Evolutionary conservation across 2,888 invertebrate genomes (phyloP).

Genomic region (Biston betularia): DNA sequence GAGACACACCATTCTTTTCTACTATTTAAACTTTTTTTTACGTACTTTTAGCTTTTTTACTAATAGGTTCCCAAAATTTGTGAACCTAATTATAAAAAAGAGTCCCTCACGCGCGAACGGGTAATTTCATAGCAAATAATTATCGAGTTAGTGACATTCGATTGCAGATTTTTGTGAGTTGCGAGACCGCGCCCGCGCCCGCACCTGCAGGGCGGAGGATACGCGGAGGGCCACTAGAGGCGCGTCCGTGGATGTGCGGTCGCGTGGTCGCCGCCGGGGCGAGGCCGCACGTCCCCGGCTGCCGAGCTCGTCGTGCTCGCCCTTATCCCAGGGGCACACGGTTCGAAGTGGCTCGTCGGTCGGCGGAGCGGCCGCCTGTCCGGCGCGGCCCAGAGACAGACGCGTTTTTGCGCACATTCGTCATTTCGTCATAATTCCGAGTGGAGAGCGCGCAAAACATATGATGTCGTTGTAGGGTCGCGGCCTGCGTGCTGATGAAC

Average conservation of each 20-base stretch:
- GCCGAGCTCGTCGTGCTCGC: not conserved
- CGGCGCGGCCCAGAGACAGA: slow-evolving; percentile 16
- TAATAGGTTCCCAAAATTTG: too few relatives aligned
- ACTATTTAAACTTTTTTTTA: too few relatives aligned
- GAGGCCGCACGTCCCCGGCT: slow-evolving; percentile 3
- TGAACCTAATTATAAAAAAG: too few relatives aligned
- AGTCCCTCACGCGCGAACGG: too few relatives aligned
- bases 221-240: too few relatives aligned
- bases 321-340: slow-evolving; percentile 8
- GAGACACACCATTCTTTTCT: too few relatives aligned
- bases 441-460: slow-evolving; percentile 26
- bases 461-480: slow-evolving; percentile 23
- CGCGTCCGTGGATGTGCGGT: not conserved
- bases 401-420: slow-evolving; percentile 44
- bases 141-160: too few relatives aligned
- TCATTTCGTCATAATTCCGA: slow-evolving; percentile 38
- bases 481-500: slow-evolving; percentile 35
- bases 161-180: too few relatives aligned
- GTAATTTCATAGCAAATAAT: too few relatives aligned
- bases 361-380: not conserved
- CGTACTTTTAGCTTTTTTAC: too few relatives aligned
- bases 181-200: too few relatives aligned
- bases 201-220: too few relatives aligned
- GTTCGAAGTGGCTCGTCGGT: not conserved
- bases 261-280: not conserved